phyloP scores from a whole-genome alignment of 2,888 invertebrate species.

The Holacanthella duospinosa region DNA sequence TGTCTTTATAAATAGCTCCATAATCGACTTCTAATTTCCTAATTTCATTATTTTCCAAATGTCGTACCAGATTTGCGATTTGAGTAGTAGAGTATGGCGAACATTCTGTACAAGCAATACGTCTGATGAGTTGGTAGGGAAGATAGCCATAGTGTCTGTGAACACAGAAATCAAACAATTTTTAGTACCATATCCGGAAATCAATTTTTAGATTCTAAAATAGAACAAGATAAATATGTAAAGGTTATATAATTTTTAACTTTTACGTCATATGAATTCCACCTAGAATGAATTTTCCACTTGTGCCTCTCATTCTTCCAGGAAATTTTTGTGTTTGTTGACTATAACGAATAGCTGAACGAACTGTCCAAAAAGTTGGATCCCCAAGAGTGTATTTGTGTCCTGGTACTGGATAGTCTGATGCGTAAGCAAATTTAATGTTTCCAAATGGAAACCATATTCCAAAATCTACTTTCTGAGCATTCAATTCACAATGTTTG shows the following conservation, averaged over 20 bases:
- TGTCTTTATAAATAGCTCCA: neutral
- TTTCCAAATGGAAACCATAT: slow-evolving; percentile 19
- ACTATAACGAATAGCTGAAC: neutral
- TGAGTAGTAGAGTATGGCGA: neutral
- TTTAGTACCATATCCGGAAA: too few species aligned
- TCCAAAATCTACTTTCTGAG: slow-evolving; percentile 5
- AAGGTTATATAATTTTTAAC: too few species aligned
- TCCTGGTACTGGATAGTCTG: slow-evolving; percentile 8
- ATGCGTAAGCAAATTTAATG: slow-evolving; percentile 5
- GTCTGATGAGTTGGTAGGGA: slow-evolving; percentile 7
- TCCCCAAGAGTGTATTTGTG: slow-evolving; percentile 8
- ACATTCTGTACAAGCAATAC: neutral
- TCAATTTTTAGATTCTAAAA: too few species aligned
- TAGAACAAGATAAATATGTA: too few species aligned
- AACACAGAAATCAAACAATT: slow-evolving; percentile 3
- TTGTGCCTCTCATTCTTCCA: neutral
- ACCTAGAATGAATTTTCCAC: slow-evolving; percentile 6
- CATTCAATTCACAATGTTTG: slow-evolving; percentile 5
- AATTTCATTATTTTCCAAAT: neutral
- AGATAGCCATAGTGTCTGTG: slow-evolving; percentile 11
- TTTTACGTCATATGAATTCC: slow-evolving; percentile 16
- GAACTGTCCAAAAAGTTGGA: slow-evolving; percentile 9
- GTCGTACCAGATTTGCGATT: neutral
- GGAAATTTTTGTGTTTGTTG: neutral
- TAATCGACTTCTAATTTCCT: neutral